These are phyloP conservation scores for Mamestra configurata DNA, from an alignment of 1,140 invertebrate genomes.

Conservation along the genomic window DNA sequence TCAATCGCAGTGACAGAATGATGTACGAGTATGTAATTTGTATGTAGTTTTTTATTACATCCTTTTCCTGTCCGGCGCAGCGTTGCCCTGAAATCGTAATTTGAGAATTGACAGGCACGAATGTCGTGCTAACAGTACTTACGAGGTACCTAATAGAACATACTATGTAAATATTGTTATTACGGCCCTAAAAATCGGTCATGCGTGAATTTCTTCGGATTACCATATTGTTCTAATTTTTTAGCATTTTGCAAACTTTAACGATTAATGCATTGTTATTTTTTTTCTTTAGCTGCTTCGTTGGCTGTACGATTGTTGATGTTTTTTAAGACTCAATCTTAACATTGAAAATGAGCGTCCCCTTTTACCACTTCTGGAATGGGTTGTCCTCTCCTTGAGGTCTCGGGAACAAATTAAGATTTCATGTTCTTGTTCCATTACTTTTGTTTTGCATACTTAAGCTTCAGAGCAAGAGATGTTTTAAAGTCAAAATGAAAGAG, in stretches of 20 bases:
- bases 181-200: slow-evolving; percentile 33
- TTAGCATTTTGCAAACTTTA: slow-evolving; percentile 30
- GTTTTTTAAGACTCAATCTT: not conserved
- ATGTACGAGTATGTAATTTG: not conserved
- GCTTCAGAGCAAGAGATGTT: too few species aligned
- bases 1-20: not conserved
- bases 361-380: too few species aligned
- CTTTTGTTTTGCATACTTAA: too few species aligned
- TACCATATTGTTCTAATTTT: slow-evolving; percentile 37
- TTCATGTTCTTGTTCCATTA: too few species aligned
- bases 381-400: too few species aligned
- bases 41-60: slow-evolving; percentile 11
- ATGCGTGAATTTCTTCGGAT: slow-evolving; percentile 31
- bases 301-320: not conserved
- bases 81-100: slow-evolving; percentile 22
- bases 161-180: slow-evolving; percentile 37
- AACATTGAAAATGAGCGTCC: too few species aligned
- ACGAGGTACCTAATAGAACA: not conserved
- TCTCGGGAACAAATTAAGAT: too few species aligned
- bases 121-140: not conserved
- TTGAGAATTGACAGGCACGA: slow-evolving; percentile 27
- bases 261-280: slow-evolving; percentile 27
- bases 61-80: slow-evolving; percentile 13
- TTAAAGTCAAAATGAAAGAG: too few species aligned
- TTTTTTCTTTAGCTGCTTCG: slow-evolving; percentile 12